A percentile compares a stretch with the other conserved stretches of the same genome.
Evolutionary conservation across 2,888 invertebrate species (phyloP).

Genomic region (Autographa gamma): DNA sequence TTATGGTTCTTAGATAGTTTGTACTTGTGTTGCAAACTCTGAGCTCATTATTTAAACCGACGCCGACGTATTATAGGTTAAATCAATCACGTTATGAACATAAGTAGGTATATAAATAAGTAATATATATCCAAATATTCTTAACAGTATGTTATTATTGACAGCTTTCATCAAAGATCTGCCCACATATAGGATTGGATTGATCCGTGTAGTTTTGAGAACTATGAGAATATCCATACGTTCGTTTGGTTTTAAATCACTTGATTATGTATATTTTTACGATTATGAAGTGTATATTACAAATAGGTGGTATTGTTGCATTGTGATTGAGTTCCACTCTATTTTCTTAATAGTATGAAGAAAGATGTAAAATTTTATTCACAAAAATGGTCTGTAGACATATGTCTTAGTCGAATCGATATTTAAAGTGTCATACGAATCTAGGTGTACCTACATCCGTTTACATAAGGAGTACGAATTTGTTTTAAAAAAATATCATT

Average conservation of each 20-base stretch:
- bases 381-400: neutral
- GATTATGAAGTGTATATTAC: neutral
- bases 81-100: too few species aligned
- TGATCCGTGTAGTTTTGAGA: slow-evolving; percentile 26
- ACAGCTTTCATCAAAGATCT: slow-evolving; percentile 39
- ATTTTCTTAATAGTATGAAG: neutral
- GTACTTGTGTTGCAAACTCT: too few species aligned
- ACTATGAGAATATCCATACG: neutral
- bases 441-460: too few species aligned
- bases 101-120: too few species aligned
- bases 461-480: too few species aligned
- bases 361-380: too few species aligned
- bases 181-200: slow-evolving; percentile 11
- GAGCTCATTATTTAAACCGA: too few species aligned
- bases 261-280: slow-evolving; percentile 8
- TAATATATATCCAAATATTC: too few species aligned
- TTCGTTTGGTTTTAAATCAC: slow-evolving; percentile 10
- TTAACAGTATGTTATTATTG: slow-evolving; percentile 5
- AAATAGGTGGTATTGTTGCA: neutral
- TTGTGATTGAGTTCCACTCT: neutral
- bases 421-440: neutral
- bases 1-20: too few species aligned
- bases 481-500: too few species aligned
- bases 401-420: neutral
- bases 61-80: too few species aligned